Base-by-base conservation (phyloP, 1,140 invertebrate genomes). In the Pissodes strobi region DNA sequence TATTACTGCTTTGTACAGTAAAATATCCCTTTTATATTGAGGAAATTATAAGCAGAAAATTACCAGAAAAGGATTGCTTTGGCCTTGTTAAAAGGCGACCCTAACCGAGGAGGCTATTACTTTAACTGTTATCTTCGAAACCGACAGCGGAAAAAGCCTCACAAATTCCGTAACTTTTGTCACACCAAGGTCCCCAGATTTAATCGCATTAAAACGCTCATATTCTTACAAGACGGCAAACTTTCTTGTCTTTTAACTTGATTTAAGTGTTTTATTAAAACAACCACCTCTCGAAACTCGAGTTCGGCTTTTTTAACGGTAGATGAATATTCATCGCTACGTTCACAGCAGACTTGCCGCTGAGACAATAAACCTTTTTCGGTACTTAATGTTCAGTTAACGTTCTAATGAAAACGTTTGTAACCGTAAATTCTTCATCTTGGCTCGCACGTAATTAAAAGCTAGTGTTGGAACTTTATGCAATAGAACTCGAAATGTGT, bases 231-330 rank as follows among this genome's bases (percentile, higher is more conserved):
- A 49, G 48, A 61, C 58, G 39, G 60, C 51, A 45, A 67, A 58
- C 38, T 64, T 49, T 46, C 59, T 63, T 57, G 64, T 60, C 65
- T 61, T 69, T 67, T 69, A 69, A 69, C 55, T 63, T 66, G 67
- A 69, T 70, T 69, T 69, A 69, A 71, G 67, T 66, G 55, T 69
- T 69, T 68, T 67, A 71, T 67, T 69, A 71, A 69, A 69, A 71
- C 64, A 59, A 60, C 60, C 53, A 64, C 38, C 45, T 51, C 43
- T 39, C 41, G 52, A 64, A 67, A 70, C 39, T 61, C 56, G 27
- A 63, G n/a, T n/a, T n/a, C n/a, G n/a, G n/a, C n/a, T n/a, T n/a
- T n/a, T n/a, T n/a, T 45, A 49, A 62, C 51, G 60, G 41, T 59
- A 8, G 48, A 69, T 69, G 64, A 66, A 66, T 66, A 69, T 69